These are phyloP conservation scores for Desoria tigrina DNA, from an alignment of 2,888 invertebrate species.

Conservation along the genomic window DNA sequence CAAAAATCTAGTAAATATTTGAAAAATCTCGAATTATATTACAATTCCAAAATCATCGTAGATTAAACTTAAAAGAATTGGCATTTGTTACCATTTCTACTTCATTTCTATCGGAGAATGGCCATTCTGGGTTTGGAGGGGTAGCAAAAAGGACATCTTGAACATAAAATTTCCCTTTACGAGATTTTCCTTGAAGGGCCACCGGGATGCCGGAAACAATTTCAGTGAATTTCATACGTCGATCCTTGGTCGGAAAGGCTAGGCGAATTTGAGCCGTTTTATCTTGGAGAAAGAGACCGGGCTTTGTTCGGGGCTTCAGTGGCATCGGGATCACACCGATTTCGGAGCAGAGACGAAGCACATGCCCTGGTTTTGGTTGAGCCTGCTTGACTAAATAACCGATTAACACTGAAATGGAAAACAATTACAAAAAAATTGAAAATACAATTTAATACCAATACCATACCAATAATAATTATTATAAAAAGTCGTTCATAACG, in stretches of 20 bases:
- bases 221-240: conserved; percentile 8
- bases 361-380: conserved; percentile 3
- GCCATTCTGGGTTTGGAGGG: conserved; percentile 26
- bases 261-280: conserved; percentile 19
- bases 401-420: conserved; percentile 31
- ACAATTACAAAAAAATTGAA: too few species aligned
- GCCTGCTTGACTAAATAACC: conserved; percentile 26
- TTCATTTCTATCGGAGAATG: conserved; percentile 22
- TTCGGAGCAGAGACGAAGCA: conserved; percentile 21
- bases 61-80: background rate
- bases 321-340: conserved; percentile 35
- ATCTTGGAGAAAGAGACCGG: conserved; percentile 24
- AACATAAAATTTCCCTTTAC: conserved; percentile 16
- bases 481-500: background rate
- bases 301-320: background rate
- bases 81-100: conserved; percentile 37
- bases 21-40: background rate
- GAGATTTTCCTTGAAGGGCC: conserved; percentile 26
- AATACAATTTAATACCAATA: too few species aligned
- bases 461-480: background rate
- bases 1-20: conserved; percentile 39
- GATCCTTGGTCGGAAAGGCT: conserved; percentile 9
- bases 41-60: background rate
- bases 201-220: conserved; percentile 30
- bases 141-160: conserved; percentile 34